These are phyloP conservation scores for Myotis davidii DNA, from an alignment of 2,113 vertebrate species.

Conservation along the genomic window DNA sequence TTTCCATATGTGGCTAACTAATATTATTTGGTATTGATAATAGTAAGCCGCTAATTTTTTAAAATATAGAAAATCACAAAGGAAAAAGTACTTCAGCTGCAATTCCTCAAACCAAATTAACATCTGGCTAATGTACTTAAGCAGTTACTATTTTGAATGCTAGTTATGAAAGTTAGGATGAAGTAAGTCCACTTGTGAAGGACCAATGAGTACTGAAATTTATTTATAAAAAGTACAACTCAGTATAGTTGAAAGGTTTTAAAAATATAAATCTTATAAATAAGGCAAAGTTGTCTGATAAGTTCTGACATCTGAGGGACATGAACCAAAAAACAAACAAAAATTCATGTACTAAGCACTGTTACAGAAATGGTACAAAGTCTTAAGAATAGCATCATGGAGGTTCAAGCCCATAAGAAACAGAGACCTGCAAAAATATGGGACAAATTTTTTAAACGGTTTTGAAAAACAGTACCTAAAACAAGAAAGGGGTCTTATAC, in stretches of 20 bases:
- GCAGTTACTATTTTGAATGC: constrained; percentile 22
- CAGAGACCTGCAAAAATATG: constrained; percentile 14
- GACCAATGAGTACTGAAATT: constrained; percentile 14
- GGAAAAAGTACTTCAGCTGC: neutral
- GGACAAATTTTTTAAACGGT: neutral
- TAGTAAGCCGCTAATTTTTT: neutral
- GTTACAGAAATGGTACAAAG: neutral
- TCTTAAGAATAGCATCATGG: constrained; percentile 26
- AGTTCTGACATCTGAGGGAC: constrained; percentile 34
- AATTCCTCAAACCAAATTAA: constrained; percentile 4
- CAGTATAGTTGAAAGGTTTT: neutral
- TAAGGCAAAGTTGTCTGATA: constrained; percentile 1
- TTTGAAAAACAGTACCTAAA: constrained; percentile 14
- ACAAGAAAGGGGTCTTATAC: neutral
- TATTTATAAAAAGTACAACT: neutral
- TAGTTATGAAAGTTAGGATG: constrained; percentile 30
- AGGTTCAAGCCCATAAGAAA: neutral
- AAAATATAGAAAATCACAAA: constrained; percentile 31
- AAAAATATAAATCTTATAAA: constrained; percentile 36
- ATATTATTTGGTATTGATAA: neutral
- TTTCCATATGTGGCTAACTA: neutral
- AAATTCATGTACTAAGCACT: constrained; percentile 10
- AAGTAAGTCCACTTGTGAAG: constrained; percentile 16
- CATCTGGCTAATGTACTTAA: constrained; percentile 7
- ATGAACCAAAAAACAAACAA: neutral